Conservation (phyloP, 2,797 vertebrate species). For the Nyctibius grandis region DNA sequence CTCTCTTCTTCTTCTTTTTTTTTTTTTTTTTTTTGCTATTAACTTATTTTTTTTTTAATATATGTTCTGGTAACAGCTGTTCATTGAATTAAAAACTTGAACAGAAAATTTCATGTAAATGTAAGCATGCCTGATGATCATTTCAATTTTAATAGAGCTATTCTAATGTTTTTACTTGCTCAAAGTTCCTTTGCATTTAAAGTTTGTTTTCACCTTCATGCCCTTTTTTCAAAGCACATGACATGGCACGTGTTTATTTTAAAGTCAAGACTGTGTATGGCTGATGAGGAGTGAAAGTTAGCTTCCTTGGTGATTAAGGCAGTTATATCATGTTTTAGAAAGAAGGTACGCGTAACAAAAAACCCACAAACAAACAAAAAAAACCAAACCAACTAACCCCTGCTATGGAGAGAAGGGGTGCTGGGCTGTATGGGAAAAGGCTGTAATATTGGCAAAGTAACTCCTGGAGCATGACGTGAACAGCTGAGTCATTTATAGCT, state of each 20-base stretch:
- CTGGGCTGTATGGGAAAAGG: neutral
- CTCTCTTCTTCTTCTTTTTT: neutral
- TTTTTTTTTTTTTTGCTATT: neutral
- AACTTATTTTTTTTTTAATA: neutral
- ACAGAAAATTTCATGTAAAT: neutral
- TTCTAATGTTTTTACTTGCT: neutral
- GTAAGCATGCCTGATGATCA: neutral
- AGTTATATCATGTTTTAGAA: neutral
- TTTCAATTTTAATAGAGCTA: neutral
- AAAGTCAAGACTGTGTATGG: neutral
- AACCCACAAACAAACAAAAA: neutral
- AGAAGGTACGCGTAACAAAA: neutral
- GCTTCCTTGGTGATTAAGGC: neutral
- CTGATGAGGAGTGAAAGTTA: neutral
- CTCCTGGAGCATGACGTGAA: neutral
- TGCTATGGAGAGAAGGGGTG: neutral
- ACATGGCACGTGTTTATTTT: neutral
- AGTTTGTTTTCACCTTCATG: neutral
- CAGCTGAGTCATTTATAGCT: neutral
- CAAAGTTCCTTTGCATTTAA: neutral
- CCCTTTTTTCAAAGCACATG: neutral
- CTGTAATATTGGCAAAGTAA: neutral
- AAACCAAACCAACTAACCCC: neutral
- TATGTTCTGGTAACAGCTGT: neutral
- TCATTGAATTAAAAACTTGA: neutral